Evolutionary conservation across 2,113 vertebrate species (phyloP).

Genomic region (Poecile atricapillus): DNA sequence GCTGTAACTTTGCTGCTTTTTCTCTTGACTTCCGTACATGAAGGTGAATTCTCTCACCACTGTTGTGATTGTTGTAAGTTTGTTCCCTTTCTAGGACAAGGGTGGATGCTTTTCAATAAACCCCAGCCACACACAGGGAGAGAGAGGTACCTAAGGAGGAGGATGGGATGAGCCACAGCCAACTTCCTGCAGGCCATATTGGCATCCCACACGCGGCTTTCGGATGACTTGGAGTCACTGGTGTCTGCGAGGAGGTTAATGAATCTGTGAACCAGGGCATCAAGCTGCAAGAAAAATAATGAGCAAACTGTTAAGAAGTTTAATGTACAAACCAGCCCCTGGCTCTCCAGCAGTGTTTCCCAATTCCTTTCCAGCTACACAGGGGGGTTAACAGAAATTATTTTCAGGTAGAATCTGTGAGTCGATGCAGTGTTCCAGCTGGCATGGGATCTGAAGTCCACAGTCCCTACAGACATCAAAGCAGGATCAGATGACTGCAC

Average conservation of each 20-base stretch:
- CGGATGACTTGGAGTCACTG: conserved; percentile 83
- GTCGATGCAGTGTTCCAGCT: not conserved
- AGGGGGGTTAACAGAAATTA: conserved; percentile 13
- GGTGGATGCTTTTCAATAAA: not conserved
- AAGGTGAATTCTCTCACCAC: not conserved
- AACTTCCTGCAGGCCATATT: conserved; percentile 94
- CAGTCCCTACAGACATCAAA: conserved; percentile 23
- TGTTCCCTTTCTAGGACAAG: not conserved
- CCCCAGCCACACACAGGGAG: not conserved
- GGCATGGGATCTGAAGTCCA: conserved; percentile 32
- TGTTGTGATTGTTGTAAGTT: not conserved
- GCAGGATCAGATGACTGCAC: not conserved
- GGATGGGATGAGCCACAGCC: conserved; percentile 92
- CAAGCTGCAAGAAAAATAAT: conserved; percentile 76
- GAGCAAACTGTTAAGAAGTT: not conserved
- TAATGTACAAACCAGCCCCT: not conserved
- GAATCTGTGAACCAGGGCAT: conserved; percentile 91
- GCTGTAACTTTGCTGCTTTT: not conserved
- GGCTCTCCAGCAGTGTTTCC: not conserved
- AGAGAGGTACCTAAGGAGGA: conserved; percentile 84
- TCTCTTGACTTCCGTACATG: not conserved
- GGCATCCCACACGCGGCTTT: conserved; percentile 88
- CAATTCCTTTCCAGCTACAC: not conserved
- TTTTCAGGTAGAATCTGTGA: not conserved
- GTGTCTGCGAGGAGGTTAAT: conserved; percentile 91